These are phyloP conservation scores for Parasteatoda tepidariorum DNA, from an alignment of 1,140 invertebrate genomes.

Conservation along the genomic window DNA sequence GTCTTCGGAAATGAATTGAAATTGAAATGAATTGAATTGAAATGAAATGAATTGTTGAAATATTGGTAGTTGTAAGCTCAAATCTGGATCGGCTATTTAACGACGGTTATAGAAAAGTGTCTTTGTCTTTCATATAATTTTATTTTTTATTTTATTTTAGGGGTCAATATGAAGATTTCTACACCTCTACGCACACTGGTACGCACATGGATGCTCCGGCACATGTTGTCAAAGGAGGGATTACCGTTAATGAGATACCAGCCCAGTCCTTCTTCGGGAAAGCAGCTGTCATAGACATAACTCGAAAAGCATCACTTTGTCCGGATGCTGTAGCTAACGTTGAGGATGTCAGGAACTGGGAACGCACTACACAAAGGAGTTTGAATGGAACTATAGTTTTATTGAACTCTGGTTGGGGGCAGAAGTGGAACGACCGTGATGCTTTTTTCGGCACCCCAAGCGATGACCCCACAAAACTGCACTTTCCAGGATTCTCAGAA, in stretches of 20 bases:
- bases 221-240: conserved; percentile 73
- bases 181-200: conserved; percentile 66
- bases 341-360: conserved; percentile 63
- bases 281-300: conserved; percentile 65
- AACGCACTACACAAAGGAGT: conserved; percentile 44
- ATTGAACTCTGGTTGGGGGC: conserved; percentile 73
- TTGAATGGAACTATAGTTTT: conserved; percentile 68
- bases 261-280: conserved; percentile 72
- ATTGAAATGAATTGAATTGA: too few species aligned
- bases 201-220: conserved; percentile 78
- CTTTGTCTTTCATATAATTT: too few species aligned
- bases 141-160: too few species aligned
- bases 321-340: conserved; percentile 63
- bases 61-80: too few species aligned
- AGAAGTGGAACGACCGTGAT: conserved; percentile 63
- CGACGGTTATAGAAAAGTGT: too few species aligned
- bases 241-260: conserved; percentile 74
- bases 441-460: conserved; percentile 61
- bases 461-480: conserved; percentile 29
- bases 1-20: too few species aligned
- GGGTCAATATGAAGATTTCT: conserved; percentile 63
- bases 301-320: conserved; percentile 62
- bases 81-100: too few species aligned
- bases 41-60: too few species aligned
- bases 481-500: conserved; percentile 71